Evolutionary conservation across 1,140 invertebrate species (phyloP), one percentile per base, ranked within the genome.

Genomic region (Tetramorium alpestre): DNA sequence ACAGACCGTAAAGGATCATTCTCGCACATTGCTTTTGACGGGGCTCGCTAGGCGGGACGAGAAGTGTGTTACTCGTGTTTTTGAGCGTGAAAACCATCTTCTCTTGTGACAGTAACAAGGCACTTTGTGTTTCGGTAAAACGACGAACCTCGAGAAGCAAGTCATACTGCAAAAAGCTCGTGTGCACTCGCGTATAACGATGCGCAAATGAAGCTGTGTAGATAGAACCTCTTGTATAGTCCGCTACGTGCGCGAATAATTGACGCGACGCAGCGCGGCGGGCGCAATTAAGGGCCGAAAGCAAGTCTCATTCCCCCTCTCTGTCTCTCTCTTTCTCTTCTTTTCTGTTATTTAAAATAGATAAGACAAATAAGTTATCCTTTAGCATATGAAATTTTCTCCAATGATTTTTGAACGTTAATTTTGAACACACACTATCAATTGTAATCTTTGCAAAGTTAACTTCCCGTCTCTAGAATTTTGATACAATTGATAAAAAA

Each of bases 81-180:
- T 81, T 8, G n/a, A 70, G 22, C 22, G 54, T 33, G 22, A 56
- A 81, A 81, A 44, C 33, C 33, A 56, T 6, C 67, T 70, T 16
- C 51, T 38, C 47, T 18, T 13, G 16, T 1, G 16, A 70, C 8
- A 69, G 47, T 54, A 69, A 70, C 13, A 56, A 49, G n/a, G 22
- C n/a, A 70, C 33, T 81, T 22, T 58, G 65, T 16, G 33, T 33
- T 41, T 22, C 18, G n/a, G 5, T 56, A 56, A 81, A 81, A 81
- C 28, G 38, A 69, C 13, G n/a, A 38, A 70, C 6, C 64, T 56
- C 65, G 65, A 25, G 13, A 41, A 67, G 64, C 47, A 16, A 70
- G n/a, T 69, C 49, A 18, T 38, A 78, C 60, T 7, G 6, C 3
- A 58, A 44, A 69, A 69, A 56, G 28, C 76, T 49, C 18, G 44